Percentiles rank a stretch among this genome's conserved stretches.
Evolutionary conservation across 2,113 vertebrate species (phyloP).

Genomic region (Gallinago media): DNA sequence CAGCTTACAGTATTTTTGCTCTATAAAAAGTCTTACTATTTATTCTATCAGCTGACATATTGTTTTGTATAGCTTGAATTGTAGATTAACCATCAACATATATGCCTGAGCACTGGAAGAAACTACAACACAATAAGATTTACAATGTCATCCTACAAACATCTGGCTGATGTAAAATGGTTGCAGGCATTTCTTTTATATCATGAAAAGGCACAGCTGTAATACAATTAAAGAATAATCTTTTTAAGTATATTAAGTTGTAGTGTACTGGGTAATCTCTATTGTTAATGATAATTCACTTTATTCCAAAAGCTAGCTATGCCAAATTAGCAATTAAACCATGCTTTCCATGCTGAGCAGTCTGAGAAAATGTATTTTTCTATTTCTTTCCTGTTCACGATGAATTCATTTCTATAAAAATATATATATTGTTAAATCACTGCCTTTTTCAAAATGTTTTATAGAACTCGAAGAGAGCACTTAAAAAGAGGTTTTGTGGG

Average conservation of each 20-base stretch:
- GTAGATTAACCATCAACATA: not conserved
- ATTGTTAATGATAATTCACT: not conserved
- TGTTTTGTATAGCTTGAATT: not conserved
- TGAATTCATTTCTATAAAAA: not conserved
- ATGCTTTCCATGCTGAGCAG: not conserved
- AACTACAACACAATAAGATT: not conserved
- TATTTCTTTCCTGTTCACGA: not conserved
- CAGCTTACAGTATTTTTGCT: not conserved
- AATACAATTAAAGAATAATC: not conserved
- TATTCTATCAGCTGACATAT: not conserved
- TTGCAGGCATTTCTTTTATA: not conserved
- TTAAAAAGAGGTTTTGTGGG: not conserved
- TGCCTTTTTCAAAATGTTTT: not conserved
- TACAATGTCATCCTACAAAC: not conserved
- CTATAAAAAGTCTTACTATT: not conserved
- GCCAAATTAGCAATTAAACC: not conserved
- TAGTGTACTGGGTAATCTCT: not conserved
- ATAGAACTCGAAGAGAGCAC: not conserved
- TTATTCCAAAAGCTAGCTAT: not conserved
- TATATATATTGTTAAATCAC: not conserved
- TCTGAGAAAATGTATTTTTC: not conserved
- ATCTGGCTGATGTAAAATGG: not conserved
- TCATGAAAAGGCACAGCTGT: not conserved
- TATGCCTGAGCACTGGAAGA: not conserved
- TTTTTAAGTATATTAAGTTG: not conserved